Evolutionary conservation across 2,113 vertebrate species (phyloP).

Genomic region (Oceanodroma tethys): DNA sequence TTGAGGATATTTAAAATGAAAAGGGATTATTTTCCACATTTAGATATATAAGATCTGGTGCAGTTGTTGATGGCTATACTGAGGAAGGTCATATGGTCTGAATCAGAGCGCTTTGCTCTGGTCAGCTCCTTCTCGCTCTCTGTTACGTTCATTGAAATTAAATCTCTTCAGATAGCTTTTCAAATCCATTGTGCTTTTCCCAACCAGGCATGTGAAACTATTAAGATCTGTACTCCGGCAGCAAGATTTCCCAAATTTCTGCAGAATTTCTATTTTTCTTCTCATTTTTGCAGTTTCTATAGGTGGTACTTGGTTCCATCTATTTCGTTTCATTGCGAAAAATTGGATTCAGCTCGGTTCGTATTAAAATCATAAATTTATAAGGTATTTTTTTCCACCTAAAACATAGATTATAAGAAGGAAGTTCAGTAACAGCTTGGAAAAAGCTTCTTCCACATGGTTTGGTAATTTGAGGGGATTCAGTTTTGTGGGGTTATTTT

Average conservation of each 20-base stretch:
- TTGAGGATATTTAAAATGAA: background rate
- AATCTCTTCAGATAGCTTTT: conserved; percentile 1
- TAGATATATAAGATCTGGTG: background rate
- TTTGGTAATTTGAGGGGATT: background rate
- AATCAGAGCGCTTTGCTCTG: background rate
- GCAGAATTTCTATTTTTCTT: background rate
- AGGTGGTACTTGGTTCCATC: background rate
- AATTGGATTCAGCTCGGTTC: background rate
- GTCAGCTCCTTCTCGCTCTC: background rate
- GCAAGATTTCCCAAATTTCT: background rate
- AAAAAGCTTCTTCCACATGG: background rate
- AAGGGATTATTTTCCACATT: background rate
- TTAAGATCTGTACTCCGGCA: background rate
- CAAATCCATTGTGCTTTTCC: background rate
- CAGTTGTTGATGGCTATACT: background rate
- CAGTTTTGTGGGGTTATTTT: background rate
- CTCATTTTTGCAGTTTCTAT: background rate
- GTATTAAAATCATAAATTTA: background rate
- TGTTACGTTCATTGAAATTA: background rate
- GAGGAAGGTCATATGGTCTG: background rate
- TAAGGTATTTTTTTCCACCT: background rate
- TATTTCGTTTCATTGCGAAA: background rate
- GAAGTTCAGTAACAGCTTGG: background rate
- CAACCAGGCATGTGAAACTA: background rate
- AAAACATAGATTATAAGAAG: background rate